phyloP scores from a whole-genome alignment of 2,888 invertebrate species.

The Metalampra italica region DNA sequence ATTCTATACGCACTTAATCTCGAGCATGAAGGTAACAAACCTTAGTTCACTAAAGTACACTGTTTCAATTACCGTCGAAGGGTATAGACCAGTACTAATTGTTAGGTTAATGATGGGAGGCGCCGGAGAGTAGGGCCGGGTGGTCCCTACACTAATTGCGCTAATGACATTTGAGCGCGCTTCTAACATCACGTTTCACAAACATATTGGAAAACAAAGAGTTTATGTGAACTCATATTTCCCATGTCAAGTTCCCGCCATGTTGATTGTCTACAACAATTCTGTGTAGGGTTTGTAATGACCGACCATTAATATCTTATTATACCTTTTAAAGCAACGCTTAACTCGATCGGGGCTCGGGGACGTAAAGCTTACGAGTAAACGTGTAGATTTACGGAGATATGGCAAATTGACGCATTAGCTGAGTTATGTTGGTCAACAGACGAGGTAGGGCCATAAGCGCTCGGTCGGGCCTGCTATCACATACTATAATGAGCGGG shows the following conservation, averaged over 20 bases:
- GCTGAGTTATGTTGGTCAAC: conserved; percentile 30
- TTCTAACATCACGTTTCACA: conserved; percentile 31
- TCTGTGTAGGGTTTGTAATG: conserved; percentile 24
- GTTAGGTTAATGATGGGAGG: conserved; percentile 30
- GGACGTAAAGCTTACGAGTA: conserved; percentile 26
- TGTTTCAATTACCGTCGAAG: conserved; percentile 17
- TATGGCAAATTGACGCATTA: conserved; percentile 41
- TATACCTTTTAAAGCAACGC: conserved; percentile 30
- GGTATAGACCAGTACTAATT: conserved; percentile 28
- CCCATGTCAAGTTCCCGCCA: conserved; percentile 28
- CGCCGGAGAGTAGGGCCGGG: conserved; percentile 8
- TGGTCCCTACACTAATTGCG: conserved; percentile 34
- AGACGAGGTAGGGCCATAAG: conserved; percentile 24
- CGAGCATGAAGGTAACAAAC: background rate
- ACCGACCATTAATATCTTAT: conserved; percentile 35
- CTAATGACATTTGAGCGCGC: conserved; percentile 44
- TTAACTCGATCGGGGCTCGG: conserved; percentile 29
- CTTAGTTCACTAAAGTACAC: conserved; percentile 8
- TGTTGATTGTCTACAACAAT: conserved; percentile 20
- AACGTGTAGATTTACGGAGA: conserved; percentile 37
- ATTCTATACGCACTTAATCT: conserved; percentile 1
- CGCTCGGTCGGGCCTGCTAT: conserved; percentile 27
- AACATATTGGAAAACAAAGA: conserved; percentile 17
- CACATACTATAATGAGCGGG: conserved; percentile 47
- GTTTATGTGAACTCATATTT: conserved; percentile 21